Base-by-base conservation (phyloP, 2,113 vertebrate species). In the Syngnathus floridae region DNA sequence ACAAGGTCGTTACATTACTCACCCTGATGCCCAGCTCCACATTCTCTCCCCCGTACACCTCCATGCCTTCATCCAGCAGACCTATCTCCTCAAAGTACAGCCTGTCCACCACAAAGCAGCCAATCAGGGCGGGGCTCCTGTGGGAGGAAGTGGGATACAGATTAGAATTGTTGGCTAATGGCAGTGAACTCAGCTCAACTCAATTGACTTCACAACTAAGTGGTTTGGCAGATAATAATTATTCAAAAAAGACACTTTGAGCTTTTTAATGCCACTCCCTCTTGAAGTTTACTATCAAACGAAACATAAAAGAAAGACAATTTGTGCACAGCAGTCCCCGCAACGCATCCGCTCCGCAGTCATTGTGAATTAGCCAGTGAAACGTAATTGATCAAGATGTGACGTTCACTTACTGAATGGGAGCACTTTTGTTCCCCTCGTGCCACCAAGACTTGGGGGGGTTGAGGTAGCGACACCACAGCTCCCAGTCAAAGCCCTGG, bases 31-130 rank as follows among this genome's bases (percentile, higher is more conserved):
- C 95, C 0, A 99, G 93, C 85, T 99, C 97, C 46, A 99, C 97
- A 10, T 99, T 99, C 77, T 99, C 97, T 65, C 97, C 97, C 49
- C 97, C 97, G 0, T 98, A 99, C 36, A 99, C 92, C 83, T 98
- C 96, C 96, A 98, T 98, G 71, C 97, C 97, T 87, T 99, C 97
- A 54, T 99, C 97, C 75, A 99, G 82, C 52, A 98, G 84, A 54
- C 97, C 97, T 22, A 99, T 99, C 90, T 99, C 97, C 67, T 96
- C 94, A 85, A 99, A 98, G 80, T 98, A 99, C 66, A 93, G 91
- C 80, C 95, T 90, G 65, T 98, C 95, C 84, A 95, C 96, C 79
- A 98, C 94, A 72, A 99, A 98, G 90, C 97, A 99, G 80, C 97
- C 97, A 82, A 99, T 99, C 90, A 99, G 87, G n/a, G 95, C 94